phyloP scores from a whole-genome alignment of 2,888 invertebrate genomes.

The Acanthopleura granulata region DNA sequence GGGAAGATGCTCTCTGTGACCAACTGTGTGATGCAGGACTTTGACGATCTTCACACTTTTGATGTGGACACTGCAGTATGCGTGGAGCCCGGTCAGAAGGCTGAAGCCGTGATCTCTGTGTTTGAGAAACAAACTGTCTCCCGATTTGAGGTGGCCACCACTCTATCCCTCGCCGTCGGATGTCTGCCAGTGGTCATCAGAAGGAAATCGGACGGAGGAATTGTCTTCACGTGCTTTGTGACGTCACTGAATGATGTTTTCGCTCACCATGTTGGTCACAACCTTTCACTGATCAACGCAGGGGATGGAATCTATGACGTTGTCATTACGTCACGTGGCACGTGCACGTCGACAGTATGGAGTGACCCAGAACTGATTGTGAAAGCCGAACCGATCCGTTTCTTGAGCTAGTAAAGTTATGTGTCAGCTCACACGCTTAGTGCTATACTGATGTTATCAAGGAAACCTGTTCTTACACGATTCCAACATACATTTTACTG shows the following conservation, averaged over 20 bases:
- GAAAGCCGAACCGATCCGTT: not conserved
- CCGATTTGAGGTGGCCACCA: not conserved
- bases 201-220: not conserved
- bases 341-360: not conserved
- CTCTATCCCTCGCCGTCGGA: not conserved
- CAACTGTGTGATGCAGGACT: not conserved
- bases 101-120: not conserved
- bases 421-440: too few relatives aligned
- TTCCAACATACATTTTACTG: too few relatives aligned
- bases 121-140: not conserved
- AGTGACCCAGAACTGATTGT: constrained; percentile 7
- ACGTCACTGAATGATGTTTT: constrained; percentile 3
- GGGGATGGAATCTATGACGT: not conserved
- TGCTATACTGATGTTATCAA: too few relatives aligned
- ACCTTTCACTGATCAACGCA: not conserved
- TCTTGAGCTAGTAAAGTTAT: too few relatives aligned
- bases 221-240: constrained; percentile 6
- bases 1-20: not conserved
- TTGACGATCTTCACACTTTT: constrained; percentile 4
- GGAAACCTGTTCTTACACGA: too few relatives aligned
- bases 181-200: constrained; percentile 11
- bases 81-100: not conserved
- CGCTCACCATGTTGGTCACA: not conserved
- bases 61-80: not conserved
- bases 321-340: constrained; percentile 9